Evolutionary conservation across 2,888 invertebrate genomes (phyloP), one percentile per base, ranked within the genome.

Genomic region (Eupithecia inturbata): DNA sequence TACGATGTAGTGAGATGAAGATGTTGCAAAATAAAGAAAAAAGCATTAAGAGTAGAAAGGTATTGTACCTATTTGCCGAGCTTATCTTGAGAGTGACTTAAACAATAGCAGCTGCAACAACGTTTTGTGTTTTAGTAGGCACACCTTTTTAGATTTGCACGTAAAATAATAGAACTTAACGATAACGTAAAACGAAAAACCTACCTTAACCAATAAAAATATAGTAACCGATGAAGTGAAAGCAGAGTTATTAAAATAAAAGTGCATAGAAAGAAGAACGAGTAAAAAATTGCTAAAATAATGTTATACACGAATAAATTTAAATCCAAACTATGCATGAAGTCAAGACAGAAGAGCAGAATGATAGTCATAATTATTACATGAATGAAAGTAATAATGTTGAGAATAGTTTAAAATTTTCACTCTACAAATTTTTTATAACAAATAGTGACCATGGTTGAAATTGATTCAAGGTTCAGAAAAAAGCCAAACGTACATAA

Each of bases 31-130:
- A 31, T 86, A 84, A 84, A 68, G 75, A 81, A 89, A 83, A 75
- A 92, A 93, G 92, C 92, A 85, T 85, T 89, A 91, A 84, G n/a
- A 85, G 86, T 91, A 88, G 85, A 89, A 70, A 91, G 85, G 81
- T 82, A 84, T 86, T 93, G 92, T 94, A 94, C 94, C 94, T 94
- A 94, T 93, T 94, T 91, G 88, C 85, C 84, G 93, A 88, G 89
- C 82, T 88, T 91, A 89, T 93, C 93, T 92, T 90, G 90, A 84
- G 93, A 91, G 93, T 94, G 94, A 92, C 93, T 94, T 93, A 94
- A 92, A 86, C 94, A 94, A 94, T 94, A 94, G 94, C 94, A 94
- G 94, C 94, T 94, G 94, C 85, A 94, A 94, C 83, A 93, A 93
- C 83, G 88, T 85, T 83, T 76, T 77, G 78, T 78, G 67, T 77